Evolutionary conservation across 2,888 invertebrate species (phyloP).

Genomic region (Epinotia nisella): DNA sequence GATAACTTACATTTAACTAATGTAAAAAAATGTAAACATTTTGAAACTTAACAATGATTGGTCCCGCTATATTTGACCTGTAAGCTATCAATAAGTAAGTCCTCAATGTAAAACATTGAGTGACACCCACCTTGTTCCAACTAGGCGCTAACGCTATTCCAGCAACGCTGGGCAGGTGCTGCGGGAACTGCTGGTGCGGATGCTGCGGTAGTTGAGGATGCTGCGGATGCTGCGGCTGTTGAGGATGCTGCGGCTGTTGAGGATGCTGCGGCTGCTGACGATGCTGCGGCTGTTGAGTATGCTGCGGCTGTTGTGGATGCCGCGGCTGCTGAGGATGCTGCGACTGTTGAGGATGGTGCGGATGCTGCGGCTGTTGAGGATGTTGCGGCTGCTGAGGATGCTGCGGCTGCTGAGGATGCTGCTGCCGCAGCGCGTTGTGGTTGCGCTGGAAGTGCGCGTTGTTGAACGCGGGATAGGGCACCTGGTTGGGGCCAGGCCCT

Average conservation of each 20-base stretch:
- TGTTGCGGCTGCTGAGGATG: not conserved
- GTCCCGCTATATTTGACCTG: too few species aligned
- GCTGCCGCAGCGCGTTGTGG: slow-evolving; percentile 17
- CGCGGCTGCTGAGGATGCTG: slow-evolving; percentile 49
- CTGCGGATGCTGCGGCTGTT: slow-evolving; percentile 3
- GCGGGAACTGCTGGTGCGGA: slow-evolving; percentile 54
- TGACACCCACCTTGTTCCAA: slow-evolving; percentile 52
- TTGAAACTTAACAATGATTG: too few species aligned
- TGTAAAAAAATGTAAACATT: too few species aligned
- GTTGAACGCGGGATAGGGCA: slow-evolving; percentile 67
- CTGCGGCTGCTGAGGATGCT: not conserved
- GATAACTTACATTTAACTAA: too few species aligned
- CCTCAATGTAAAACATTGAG: too few species aligned
- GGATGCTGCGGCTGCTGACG: not conserved
- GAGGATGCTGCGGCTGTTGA: slow-evolving; percentile 10
- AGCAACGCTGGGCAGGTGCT: slow-evolving; percentile 62
- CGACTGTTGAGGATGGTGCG: slow-evolving; percentile 26
- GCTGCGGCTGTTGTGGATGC: slow-evolving; percentile 59
- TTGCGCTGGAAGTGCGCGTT: slow-evolving; percentile 59
- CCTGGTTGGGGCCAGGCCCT: slow-evolving; percentile 60
- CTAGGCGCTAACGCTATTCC: slow-evolving; percentile 60
- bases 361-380: not conserved
- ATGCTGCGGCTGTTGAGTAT: not conserved
- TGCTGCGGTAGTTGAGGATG: not conserved
- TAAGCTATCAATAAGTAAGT: too few species aligned